These are phyloP conservation scores for Protonibea diacanthus DNA, from an alignment of 2,797 vertebrate species.

Conservation along the genomic window DNA sequence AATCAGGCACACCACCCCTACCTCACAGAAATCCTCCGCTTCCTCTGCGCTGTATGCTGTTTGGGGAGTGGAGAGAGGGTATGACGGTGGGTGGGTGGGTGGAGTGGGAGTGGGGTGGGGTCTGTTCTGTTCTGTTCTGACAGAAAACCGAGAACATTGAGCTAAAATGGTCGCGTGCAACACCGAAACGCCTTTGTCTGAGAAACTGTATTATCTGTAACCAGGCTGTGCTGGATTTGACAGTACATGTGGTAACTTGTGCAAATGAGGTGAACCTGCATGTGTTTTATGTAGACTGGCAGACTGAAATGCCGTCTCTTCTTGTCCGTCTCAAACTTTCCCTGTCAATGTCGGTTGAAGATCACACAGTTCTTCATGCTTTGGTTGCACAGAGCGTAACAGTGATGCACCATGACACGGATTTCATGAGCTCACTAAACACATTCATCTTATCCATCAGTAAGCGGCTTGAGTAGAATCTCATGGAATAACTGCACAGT, in stretches of 20 bases:
- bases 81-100: too few species aligned
- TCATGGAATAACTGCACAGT: too few species aligned
- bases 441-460: too few species aligned
- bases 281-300: not conserved
- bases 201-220: not conserved
- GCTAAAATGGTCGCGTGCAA: not conserved
- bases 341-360: not conserved
- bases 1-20: conserved; percentile 53
- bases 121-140: too few species aligned
- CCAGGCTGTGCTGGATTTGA: too few species aligned
- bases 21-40: conserved; percentile 54
- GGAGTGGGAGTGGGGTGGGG: too few species aligned
- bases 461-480: too few species aligned
- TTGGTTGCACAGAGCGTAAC: too few species aligned
- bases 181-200: too few species aligned
- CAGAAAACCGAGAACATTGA: conserved; percentile 3
- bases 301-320: not conserved
- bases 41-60: conserved; percentile 35
- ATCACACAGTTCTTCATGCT: not conserved
- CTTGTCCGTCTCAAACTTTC: not conserved
- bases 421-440: too few species aligned
- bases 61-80: not conserved
- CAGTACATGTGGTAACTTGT: too few species aligned
- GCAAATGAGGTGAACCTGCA: not conserved
- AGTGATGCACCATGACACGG: too few species aligned